phyloP scores from a whole-genome alignment of 2,888 invertebrate genomes.

The Machimus atricapillus region DNA sequence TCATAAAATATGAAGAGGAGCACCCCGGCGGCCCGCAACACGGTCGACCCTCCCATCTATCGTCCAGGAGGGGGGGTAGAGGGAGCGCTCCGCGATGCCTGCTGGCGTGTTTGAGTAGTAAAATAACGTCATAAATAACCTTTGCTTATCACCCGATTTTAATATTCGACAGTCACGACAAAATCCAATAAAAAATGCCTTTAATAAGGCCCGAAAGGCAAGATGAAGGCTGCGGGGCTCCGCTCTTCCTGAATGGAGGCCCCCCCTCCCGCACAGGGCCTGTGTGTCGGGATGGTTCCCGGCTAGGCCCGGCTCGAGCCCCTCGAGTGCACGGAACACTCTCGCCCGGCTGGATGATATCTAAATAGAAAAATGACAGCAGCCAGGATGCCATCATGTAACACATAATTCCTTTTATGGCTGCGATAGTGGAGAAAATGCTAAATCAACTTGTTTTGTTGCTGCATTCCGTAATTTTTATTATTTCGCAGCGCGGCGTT shows the following conservation, averaged over 20 bases:
- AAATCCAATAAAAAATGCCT: slow-evolving; percentile 46
- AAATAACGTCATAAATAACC: slow-evolving; percentile 45
- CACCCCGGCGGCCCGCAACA: background rate
- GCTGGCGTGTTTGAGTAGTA: slow-evolving; percentile 32
- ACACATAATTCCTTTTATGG: slow-evolving; percentile 29
- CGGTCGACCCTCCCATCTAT: background rate
- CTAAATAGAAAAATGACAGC: slow-evolving; percentile 36
- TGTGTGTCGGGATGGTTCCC: background rate
- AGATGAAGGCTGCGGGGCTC: slow-evolving; percentile 18
- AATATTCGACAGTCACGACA: slow-evolving; percentile 47
- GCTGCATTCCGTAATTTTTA: slow-evolving; percentile 25
- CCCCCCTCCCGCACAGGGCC: no score
- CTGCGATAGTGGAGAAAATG: background rate
- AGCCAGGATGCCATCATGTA: slow-evolving; percentile 29
- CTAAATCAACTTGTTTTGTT: slow-evolving; percentile 25
- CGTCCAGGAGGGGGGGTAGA: background rate
- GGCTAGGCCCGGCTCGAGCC: background rate
- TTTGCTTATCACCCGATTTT: slow-evolving; percentile 47
- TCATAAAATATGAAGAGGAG: slow-evolving; percentile 27
- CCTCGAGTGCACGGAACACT: background rate
- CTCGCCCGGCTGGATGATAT: slow-evolving; percentile 15
- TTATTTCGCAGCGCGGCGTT: background rate
- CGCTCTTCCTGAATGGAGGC: slow-evolving; percentile 19
- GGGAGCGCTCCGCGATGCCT: background rate
- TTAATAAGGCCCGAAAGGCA: slow-evolving; percentile 39